These are phyloP conservation scores for Andrena camellia DNA, from an alignment of 2,888 invertebrate genomes.

Conservation along the genomic window DNA sequence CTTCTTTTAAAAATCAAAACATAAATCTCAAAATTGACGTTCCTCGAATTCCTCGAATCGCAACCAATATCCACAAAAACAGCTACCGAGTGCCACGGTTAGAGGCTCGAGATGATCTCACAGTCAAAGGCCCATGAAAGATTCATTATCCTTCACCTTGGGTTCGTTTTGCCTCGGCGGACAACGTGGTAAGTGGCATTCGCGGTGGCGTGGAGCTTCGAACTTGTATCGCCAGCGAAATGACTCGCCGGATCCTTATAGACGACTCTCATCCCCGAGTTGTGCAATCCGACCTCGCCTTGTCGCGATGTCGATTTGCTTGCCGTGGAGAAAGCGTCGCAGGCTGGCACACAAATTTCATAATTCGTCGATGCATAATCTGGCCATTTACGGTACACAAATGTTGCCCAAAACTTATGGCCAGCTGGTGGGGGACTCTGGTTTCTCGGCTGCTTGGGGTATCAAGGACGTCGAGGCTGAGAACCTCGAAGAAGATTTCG, in stretches of 20 bases:
- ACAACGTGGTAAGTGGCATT: neutral
- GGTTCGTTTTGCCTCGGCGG: neutral
- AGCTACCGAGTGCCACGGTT: no score
- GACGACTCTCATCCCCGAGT: slow-evolving; percentile 12
- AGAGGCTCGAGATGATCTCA: no score
- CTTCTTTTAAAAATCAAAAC: no score
- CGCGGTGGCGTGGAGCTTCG: neutral
- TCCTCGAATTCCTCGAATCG: no score
- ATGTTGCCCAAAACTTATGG: neutral
- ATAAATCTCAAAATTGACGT: no score
- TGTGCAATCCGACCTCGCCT: slow-evolving; percentile 43
- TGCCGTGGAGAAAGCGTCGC: slow-evolving; percentile 55
- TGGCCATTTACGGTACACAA: slow-evolving; percentile 43
- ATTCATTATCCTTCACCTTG: neutral
- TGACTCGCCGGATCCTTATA: slow-evolving; percentile 1
- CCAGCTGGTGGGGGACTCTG: neutral
- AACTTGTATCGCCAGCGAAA: neutral
- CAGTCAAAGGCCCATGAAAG: no score
- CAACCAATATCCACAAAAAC: no score
- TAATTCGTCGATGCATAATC: slow-evolving; percentile 51
- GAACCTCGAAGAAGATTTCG: neutral
- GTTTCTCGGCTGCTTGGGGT: neutral
- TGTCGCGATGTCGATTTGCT: slow-evolving; percentile 41
- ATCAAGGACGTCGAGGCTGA: neutral
- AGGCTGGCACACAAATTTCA: slow-evolving; percentile 40